Conservation (phyloP, 1,140 invertebrate genomes). For the Psilanteris sp. region DNA sequence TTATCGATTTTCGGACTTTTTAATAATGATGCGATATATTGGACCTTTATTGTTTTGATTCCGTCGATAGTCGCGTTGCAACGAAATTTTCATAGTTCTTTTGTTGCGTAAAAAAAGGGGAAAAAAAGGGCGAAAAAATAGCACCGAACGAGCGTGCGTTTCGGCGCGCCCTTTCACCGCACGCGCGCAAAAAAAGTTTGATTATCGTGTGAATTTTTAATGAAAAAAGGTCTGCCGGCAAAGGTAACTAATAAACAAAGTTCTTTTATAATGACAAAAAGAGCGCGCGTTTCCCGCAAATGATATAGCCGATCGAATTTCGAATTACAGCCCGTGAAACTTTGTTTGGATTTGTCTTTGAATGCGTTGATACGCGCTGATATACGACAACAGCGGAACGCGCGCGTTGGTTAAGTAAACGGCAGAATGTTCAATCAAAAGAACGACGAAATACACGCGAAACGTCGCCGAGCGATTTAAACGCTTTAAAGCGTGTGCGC, state of each 20-base stretch:
- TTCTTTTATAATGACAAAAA: conserved; percentile 29
- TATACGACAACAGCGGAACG: too few relatives aligned
- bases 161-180: conserved; percentile 20
- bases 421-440: conserved; percentile 40
- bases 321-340: too few relatives aligned
- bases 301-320: conserved; percentile 2
- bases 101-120: conserved; percentile 41
- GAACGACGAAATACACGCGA: conserved; percentile 13
- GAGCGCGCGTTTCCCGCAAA: too few relatives aligned
- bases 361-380: too few relatives aligned
- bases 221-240: conserved; percentile 29
- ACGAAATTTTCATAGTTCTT: conserved; percentile 33
- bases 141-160: conserved; percentile 35
- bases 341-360: too few relatives aligned
- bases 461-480: conserved; percentile 58
- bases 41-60: conserved; percentile 48
- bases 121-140: too few relatives aligned
- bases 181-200: conserved; percentile 26
- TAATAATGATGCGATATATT: conserved; percentile 45
- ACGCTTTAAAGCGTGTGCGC: conserved; percentile 73
- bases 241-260: conserved; percentile 24
- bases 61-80: conserved; percentile 36
- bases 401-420: conserved; percentile 46
- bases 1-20: conserved; percentile 32
- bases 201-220: conserved; percentile 36